A percentile compares a stretch with the other conserved stretches of the same genome.
phyloP scores from a whole-genome alignment of 2,797 vertebrate genomes.

The Malacoraja senta region DNA sequence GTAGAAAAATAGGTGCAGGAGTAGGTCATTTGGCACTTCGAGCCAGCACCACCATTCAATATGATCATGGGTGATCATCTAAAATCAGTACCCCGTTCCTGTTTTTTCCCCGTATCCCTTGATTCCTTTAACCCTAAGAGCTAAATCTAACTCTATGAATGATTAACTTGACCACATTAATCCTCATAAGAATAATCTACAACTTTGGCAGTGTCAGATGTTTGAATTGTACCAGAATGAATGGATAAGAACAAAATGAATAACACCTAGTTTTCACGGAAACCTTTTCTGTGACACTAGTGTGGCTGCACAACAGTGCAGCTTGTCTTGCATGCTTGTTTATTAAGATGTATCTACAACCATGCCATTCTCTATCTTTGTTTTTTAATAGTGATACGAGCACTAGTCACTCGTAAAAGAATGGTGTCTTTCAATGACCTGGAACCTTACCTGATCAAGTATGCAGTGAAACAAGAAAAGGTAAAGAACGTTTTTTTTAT shows the following conservation, averaged over 20 bases:
- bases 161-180: background rate
- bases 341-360: background rate
- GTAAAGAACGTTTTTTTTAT: slow-evolving; percentile 50
- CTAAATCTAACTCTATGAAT: background rate
- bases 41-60: no score
- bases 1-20: no score
- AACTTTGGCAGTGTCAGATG: background rate
- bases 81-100: no score
- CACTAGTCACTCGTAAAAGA: slow-evolving; percentile 79
- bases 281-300: background rate
- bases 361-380: background rate
- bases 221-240: background rate
- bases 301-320: no score
- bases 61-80: no score
- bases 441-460: slow-evolving; percentile 71
- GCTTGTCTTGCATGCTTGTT: background rate
- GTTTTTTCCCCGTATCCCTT: no score
- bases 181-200: background rate
- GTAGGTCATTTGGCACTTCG: no score
- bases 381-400: slow-evolving; percentile 71
- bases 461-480: slow-evolving; percentile 94
- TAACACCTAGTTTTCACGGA: background rate
- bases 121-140: no score
- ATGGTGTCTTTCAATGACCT: slow-evolving; percentile 72
- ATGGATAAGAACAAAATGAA: background rate